phyloP scores from a whole-genome alignment of 2,797 vertebrate species.

The Phrynocephalus guinanensis region DNA sequence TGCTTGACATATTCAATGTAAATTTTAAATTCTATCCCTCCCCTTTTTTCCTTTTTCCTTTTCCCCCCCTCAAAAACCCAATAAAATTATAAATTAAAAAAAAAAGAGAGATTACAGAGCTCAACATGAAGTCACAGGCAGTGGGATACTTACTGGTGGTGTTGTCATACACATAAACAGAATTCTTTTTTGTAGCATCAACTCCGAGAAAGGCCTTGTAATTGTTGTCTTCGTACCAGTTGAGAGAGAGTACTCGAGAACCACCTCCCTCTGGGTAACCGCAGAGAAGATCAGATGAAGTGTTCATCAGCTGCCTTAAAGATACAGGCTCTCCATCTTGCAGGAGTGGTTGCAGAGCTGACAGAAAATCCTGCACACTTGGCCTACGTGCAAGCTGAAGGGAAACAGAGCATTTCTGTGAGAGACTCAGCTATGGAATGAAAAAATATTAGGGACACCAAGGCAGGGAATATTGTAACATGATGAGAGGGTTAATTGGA shows the following conservation, averaged over 20 bases:
- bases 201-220: constrained; percentile 96
- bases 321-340: constrained; percentile 78
- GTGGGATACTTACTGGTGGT: constrained; percentile 87
- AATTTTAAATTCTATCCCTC: too few relatives aligned
- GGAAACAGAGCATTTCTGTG: constrained; percentile 60
- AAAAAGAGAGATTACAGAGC: background rate
- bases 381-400: constrained; percentile 82
- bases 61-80: too few relatives aligned
- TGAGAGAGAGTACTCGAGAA: constrained; percentile 90
- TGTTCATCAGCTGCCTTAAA: constrained; percentile 81
- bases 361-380: constrained; percentile 84
- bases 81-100: too few relatives aligned
- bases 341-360: constrained; percentile 80
- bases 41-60: too few relatives aligned
- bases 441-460: background rate
- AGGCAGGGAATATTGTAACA: background rate
- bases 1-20: too few relatives aligned
- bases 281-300: constrained; percentile 88
- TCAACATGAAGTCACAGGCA: background rate
- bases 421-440: constrained; percentile 7
- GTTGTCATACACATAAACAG: constrained; percentile 84
- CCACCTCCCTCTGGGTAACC: constrained; percentile 92
- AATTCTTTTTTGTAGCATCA: constrained; percentile 77
- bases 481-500: too few relatives aligned
- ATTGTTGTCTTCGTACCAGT: constrained; percentile 98